These are phyloP conservation scores for Mus minutoides DNA, from an alignment of 2,797 vertebrate species.

Conservation along the genomic window DNA sequence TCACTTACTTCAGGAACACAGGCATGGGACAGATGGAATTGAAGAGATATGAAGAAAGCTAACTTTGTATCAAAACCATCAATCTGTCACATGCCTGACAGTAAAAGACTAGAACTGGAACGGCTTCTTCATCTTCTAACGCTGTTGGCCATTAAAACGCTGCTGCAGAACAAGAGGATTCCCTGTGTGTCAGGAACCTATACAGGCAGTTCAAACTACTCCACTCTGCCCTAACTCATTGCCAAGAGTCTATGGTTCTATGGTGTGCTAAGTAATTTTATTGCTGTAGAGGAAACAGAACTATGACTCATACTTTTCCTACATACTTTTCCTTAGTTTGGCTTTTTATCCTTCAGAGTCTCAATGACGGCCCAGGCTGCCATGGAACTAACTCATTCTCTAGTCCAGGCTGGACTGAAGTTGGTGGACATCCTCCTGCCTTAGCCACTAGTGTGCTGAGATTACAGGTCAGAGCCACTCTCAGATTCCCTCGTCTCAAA, in stretches of 20 bases:
- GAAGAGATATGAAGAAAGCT: not conserved
- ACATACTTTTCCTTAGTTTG: not conserved
- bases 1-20: not conserved
- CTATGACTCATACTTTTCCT: not conserved
- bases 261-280: slow-evolving; percentile 7
- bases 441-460: not conserved
- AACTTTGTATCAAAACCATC: slow-evolving; percentile 21
- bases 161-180: not conserved
- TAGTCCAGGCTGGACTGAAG: not conserved
- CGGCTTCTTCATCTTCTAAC: not conserved
- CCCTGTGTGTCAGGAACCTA: not conserved
- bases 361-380: not conserved
- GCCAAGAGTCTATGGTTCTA: not conserved
- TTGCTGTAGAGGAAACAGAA: slow-evolving; percentile 32
- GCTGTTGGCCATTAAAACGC: not conserved
- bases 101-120: not conserved
- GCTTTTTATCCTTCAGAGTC: not conserved
- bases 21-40: not conserved
- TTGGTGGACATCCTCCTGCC: not conserved
- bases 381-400: not conserved
- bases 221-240: not conserved
- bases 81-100: not conserved
- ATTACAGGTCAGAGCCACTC: not conserved
- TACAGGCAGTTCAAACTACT: not conserved
- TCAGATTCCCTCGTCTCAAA: not conserved